Percentiles rank a stretch among this genome's conserved stretches.
phyloP scores from a whole-genome alignment of 2,888 invertebrate genomes.

The Latrodectus hesperus region DNA sequence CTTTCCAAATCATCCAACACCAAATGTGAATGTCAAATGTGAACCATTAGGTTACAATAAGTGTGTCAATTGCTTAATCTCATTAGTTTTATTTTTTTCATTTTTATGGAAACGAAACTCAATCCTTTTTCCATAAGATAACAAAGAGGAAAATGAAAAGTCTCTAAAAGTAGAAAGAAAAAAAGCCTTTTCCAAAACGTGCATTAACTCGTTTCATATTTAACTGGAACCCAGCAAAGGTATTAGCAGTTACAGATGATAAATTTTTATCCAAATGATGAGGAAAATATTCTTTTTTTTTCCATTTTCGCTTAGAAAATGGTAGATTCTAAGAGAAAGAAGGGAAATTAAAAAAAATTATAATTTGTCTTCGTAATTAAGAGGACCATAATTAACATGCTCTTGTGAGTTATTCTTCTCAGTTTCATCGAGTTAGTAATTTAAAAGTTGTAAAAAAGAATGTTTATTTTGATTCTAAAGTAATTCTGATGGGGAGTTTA shows the following conservation, averaged over 20 bases:
- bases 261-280: constrained; percentile 51
- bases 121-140: constrained; percentile 16
- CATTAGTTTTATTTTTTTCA: constrained; percentile 24
- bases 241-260: constrained; percentile 35
- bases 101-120: constrained; percentile 20
- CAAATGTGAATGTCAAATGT: too few relatives aligned
- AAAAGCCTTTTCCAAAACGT: constrained; percentile 24
- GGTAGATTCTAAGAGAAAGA: not conserved
- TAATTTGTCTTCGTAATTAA: constrained; percentile 52
- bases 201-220: constrained; percentile 38
- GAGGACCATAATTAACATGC: constrained; percentile 48
- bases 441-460: too few relatives aligned
- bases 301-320: not conserved
- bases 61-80: constrained; percentile 36
- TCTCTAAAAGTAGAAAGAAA: constrained; percentile 6
- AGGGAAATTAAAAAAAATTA: constrained; percentile 9
- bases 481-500: too few relatives aligned
- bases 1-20: too few relatives aligned
- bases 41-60: constrained; percentile 33
- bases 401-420: constrained; percentile 31
- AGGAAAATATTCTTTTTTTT: constrained; percentile 39
- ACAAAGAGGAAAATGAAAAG: constrained; percentile 12
- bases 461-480: too few relatives aligned
- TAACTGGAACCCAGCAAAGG: constrained; percentile 6
- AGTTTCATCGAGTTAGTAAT: constrained; percentile 1